Percentiles rank a stretch among this genome's conserved stretches.
These are phyloP conservation scores for Siniperca obscura DNA, from an alignment of 2,797 vertebrate species.

Conservation along the genomic window DNA sequence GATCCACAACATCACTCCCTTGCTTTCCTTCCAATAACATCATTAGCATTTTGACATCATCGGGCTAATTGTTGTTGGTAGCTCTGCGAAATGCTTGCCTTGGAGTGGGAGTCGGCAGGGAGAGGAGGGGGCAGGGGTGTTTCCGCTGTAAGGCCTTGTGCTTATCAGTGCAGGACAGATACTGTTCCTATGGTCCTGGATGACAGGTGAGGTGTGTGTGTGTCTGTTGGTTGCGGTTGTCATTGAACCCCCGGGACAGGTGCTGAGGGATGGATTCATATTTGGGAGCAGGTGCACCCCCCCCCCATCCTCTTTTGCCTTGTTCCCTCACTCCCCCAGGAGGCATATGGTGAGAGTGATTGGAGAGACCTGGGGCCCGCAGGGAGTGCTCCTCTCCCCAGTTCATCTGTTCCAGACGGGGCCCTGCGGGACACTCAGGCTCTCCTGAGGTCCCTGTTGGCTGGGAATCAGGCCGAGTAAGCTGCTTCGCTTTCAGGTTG, in stretches of 20 bases:
- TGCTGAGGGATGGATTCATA: constrained; percentile 76
- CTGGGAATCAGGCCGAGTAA: constrained; percentile 72
- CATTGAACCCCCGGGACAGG: constrained; percentile 72
- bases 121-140: constrained; percentile 23
- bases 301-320: constrained; percentile 47
- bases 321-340: constrained; percentile 72
- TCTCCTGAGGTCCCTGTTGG: constrained; percentile 71
- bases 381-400: constrained; percentile 76
- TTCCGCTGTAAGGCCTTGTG: constrained; percentile 66
- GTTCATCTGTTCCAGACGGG: constrained; percentile 82
- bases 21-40: constrained; percentile 62
- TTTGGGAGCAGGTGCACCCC: constrained; percentile 78
- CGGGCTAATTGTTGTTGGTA: constrained; percentile 70
- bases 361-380: constrained; percentile 69
- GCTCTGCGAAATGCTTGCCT: constrained; percentile 57
- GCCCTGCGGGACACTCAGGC: constrained; percentile 69
- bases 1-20: constrained; percentile 32
- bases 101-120: constrained; percentile 36
- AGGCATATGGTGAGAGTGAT: constrained; percentile 83
- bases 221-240: constrained; percentile 57
- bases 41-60: constrained; percentile 76
- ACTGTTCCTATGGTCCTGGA: constrained; percentile 65
- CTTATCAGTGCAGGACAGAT: constrained; percentile 80
- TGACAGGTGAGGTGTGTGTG: constrained; percentile 72
- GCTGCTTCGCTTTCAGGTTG: constrained; percentile 68